Conservation (phyloP, 2,797 vertebrate species). For the Taeniopygia guttata region DNA sequence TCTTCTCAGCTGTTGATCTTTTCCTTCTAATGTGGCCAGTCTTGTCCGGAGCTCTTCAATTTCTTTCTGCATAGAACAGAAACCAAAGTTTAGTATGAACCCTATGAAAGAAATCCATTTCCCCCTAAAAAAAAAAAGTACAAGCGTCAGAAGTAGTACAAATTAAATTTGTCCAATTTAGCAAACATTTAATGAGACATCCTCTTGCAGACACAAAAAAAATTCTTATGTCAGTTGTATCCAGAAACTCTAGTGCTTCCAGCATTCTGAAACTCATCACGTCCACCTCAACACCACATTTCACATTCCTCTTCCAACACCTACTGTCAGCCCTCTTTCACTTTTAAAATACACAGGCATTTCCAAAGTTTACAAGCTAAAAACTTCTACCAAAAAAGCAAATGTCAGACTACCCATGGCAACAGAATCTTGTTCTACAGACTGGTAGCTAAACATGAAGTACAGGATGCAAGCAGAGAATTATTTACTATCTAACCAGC, state of each 20-base stretch:
- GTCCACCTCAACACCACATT: neutral
- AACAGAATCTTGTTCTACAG: neutral
- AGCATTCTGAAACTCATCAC: neutral
- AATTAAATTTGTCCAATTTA: neutral
- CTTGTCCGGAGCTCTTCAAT: slow-evolving; percentile 79
- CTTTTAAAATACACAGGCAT: neutral
- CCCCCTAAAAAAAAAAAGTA: neutral
- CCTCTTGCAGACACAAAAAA: neutral
- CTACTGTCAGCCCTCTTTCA: neutral
- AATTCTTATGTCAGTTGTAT: neutral
- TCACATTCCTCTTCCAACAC: neutral
- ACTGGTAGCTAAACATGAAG: neutral
- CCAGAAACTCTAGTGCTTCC: neutral
- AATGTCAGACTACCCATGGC: neutral
- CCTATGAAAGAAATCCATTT: neutral
- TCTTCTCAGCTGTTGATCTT: slow-evolving; percentile 74
- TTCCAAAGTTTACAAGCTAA: neutral
- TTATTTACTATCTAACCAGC: neutral
- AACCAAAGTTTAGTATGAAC: neutral
- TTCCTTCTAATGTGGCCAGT: slow-evolving; percentile 76
- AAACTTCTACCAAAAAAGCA: neutral
- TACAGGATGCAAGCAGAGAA: neutral
- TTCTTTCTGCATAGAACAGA: slow-evolving; percentile 78
- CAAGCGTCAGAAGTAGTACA: neutral
- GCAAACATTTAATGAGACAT: neutral